These are phyloP conservation scores for Epirrhoe alternata DNA, from an alignment of 2,888 invertebrate genomes.

Conservation along the genomic window DNA sequence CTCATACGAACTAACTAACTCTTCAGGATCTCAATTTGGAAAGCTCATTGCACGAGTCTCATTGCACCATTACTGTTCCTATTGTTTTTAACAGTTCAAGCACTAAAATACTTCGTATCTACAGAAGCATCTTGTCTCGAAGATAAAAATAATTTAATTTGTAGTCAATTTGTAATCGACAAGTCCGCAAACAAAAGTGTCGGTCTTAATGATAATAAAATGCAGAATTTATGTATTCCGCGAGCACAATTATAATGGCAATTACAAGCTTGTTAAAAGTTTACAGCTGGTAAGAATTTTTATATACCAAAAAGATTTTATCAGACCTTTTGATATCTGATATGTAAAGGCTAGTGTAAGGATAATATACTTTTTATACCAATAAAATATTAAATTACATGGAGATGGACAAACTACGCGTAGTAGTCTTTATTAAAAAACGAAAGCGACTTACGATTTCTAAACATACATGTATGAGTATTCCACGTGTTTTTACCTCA, in stretches of 20 bases:
- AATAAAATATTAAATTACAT: slow-evolving; percentile 8
- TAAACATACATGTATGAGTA: neutral
- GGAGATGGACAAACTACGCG: neutral
- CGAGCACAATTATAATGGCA: slow-evolving; percentile 67
- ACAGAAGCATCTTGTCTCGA: neutral
- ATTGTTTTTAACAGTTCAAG: neutral
- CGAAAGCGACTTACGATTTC: neutral
- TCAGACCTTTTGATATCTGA: slow-evolving; percentile 55
- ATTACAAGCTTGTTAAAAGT: slow-evolving; percentile 63
- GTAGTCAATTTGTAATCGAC: slow-evolving; percentile 60
- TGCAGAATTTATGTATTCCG: slow-evolving; percentile 59
- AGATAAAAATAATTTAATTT: slow-evolving; percentile 44
- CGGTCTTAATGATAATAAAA: slow-evolving; percentile 75
- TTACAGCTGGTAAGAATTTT: slow-evolving; percentile 63
- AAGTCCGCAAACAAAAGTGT: slow-evolving; percentile 63
- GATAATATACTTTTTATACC: neutral
- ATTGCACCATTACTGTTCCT: too few relatives aligned
- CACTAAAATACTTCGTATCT: neutral
- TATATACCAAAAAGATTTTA: slow-evolving; percentile 58
- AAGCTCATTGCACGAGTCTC: too few relatives aligned
- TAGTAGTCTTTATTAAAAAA: neutral
- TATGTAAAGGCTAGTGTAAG: slow-evolving; percentile 38
- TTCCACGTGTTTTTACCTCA: neutral
- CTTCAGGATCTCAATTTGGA: too few relatives aligned
- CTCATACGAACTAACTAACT: too few relatives aligned